Conservation (phyloP, 1,140 invertebrate species). For the Aphis gossypii region DNA sequence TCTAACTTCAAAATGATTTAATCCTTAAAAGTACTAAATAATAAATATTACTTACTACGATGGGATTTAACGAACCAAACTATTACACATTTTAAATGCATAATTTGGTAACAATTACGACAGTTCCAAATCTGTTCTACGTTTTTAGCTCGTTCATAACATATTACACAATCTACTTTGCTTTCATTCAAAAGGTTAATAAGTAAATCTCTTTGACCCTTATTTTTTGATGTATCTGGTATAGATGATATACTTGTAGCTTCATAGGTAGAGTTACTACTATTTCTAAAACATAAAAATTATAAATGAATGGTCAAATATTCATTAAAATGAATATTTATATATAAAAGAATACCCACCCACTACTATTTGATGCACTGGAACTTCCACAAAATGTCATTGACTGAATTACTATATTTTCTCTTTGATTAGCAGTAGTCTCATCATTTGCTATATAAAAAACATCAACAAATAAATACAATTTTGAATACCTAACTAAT, state of each 20-base stretch:
- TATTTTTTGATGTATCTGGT: conserved; percentile 60
- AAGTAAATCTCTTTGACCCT: conserved; percentile 77
- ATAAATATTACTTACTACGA: conserved; percentile 67
- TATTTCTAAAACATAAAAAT: conserved; percentile 17
- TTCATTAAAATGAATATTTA: neutral
- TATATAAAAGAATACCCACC: neutral
- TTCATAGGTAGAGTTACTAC: neutral
- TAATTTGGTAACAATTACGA: conserved; percentile 86
- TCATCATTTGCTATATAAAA: conserved; percentile 12
- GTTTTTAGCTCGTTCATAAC: conserved; percentile 83
- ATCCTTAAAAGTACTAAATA: neutral
- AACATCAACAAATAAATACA: neutral
- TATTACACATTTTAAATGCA: conserved; percentile 87
- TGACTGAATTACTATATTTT: neutral
- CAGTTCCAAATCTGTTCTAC: conserved; percentile 88
- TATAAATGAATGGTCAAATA: neutral
- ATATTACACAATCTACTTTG: conserved; percentile 89
- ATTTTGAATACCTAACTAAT: neutral
- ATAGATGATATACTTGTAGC: neutral
- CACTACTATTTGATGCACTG: neutral
- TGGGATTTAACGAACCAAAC: conserved; percentile 89
- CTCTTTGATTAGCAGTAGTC: neutral
- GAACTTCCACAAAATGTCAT: conserved; percentile 10
- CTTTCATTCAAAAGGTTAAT: conserved; percentile 80
- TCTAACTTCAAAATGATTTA: neutral